phyloP scores from a whole-genome alignment of 2,797 vertebrate species.

The Diglossa cyanea region DNA sequence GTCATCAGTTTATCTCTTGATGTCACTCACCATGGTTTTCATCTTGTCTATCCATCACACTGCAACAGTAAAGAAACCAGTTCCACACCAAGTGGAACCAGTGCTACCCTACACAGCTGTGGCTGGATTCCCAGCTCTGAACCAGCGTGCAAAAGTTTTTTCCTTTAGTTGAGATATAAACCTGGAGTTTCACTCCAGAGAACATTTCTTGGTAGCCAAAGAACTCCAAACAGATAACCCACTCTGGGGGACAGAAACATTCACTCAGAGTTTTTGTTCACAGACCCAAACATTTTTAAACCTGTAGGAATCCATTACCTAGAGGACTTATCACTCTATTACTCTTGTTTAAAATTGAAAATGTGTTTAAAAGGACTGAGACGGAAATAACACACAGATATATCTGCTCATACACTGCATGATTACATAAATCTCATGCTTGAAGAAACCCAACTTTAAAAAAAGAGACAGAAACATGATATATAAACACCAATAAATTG shows the following conservation, averaged over 20 bases:
- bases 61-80: neutral
- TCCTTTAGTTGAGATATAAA: neutral
- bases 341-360: neutral
- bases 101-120: neutral
- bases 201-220: neutral
- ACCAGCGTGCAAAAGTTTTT: neutral
- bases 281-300: neutral
- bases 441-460: neutral
- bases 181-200: neutral
- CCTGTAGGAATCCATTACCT: neutral
- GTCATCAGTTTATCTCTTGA: no score
- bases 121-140: neutral
- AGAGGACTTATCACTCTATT: neutral
- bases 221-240: fast-evolving
- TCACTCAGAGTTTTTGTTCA: neutral
- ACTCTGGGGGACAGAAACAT: fast-evolving
- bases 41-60: no score
- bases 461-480: neutral
- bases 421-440: neutral
- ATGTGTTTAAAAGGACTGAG: neutral
- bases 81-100: neutral
- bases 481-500: neutral
- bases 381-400: neutral
- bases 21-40: no score
- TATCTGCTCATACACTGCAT: neutral